Percentiles rank a stretch among this genome's conserved stretches.
Conservation (phyloP, 1,140 invertebrate genomes). For the Pinna nobilis region DNA sequence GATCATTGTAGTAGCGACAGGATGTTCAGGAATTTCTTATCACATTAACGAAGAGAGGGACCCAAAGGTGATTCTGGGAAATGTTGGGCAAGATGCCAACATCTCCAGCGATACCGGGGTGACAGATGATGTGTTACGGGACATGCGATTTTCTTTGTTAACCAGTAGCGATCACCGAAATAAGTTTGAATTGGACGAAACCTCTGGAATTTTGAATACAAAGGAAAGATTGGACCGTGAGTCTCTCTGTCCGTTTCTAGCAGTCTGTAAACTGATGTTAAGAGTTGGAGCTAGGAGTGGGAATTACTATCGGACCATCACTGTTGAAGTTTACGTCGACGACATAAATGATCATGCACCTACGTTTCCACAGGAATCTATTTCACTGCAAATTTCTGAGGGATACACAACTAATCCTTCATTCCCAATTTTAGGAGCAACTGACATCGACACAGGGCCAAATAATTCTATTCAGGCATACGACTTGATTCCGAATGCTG, state of each 20-base stretch:
- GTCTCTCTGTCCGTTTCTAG: conserved; percentile 45
- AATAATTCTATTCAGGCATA: conserved; percentile 61
- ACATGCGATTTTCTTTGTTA: conserved; percentile 6
- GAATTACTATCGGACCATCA: conserved; percentile 29
- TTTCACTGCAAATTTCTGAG: conserved; percentile 60
- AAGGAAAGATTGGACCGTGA: conserved; percentile 58
- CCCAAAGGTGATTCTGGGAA: conserved; percentile 25
- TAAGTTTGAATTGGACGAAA: conserved; percentile 25
- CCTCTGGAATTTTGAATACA: conserved; percentile 32
- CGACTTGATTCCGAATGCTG: conserved; percentile 43
- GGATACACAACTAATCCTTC: conserved; percentile 44
- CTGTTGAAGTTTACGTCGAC: conserved; percentile 48
- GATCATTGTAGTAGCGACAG: background rate
- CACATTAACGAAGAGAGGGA: conserved; percentile 26
- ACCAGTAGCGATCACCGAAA: conserved; percentile 6
- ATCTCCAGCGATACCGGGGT: background rate
- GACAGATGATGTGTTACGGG: conserved; percentile 3
- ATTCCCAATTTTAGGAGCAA: conserved; percentile 58
- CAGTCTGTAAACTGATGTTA: conserved; percentile 27
- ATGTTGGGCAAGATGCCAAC: conserved; percentile 30
- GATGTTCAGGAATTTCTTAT: conserved; percentile 1
- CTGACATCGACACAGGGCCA: conserved; percentile 62
- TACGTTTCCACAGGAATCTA: conserved; percentile 48
- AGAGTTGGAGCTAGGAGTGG: conserved; percentile 40
- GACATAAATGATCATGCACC: conserved; percentile 72